Evolutionary conservation across 2,888 invertebrate genomes (phyloP), one percentile per base, ranked within the genome.

Genomic region (Scaeva pyrastri): DNA sequence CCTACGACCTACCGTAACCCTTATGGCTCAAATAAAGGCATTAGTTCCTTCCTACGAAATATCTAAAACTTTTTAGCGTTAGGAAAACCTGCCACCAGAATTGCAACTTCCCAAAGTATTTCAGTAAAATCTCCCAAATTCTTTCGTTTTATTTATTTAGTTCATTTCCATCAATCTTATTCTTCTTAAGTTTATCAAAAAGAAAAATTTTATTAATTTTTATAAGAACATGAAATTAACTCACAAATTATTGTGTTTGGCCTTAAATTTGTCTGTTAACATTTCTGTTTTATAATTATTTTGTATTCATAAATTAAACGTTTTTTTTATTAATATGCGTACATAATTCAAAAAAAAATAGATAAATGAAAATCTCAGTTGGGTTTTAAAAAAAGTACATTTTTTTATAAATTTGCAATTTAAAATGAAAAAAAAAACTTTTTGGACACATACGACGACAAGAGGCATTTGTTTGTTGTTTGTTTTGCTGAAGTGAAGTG

Each of bases 241-340:
- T 64, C 64, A 71, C 41, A 71, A 78, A 78, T 23, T n/a, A n/a
- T n/a, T 62, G 39, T 62, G 39, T 19, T 26, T 48, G 16, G 16
- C 36, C 52, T 64, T 36, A 64, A 75, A 64, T 58, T 4, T 26
- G 14, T 31, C 6, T 21, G n/a, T 23, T 21, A 39, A 58, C 5
- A 19, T 58, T 39, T 39, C 12, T 36, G 4, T 19, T 21, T 39
- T 48, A 21, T 39, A 36, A 31, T 56, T 41, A 16, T 11, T 43
- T 62, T 45, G n/a, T 45, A 12, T 64, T 64, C 45, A 45, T 64
- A 64, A 45, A 45, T 64, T 39, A 45, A 64, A 45, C 23, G n/a
- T 64, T 39, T 11, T 23, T 43, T 39, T 5, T 23, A 52, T 23
- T 36, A 21, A 41, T 60, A 41, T 60, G 56, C 31, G 56, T 56